Conservation (phyloP, 92 coral and sea anemone species). For the Bergia puertoricense region DNA sequence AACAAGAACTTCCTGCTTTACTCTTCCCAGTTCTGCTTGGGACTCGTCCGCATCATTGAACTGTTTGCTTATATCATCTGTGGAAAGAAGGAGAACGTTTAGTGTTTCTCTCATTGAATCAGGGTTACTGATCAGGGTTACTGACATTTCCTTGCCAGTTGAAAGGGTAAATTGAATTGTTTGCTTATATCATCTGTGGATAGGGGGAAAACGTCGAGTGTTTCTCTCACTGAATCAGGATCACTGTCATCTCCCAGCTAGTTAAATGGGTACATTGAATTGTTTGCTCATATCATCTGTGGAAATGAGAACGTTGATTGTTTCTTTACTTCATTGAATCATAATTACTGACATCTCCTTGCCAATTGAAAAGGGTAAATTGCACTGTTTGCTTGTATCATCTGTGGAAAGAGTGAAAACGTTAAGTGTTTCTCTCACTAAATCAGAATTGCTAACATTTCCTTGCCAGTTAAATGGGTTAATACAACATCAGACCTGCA, state of each 20-base stretch:
- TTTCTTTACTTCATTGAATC: neutral
- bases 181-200: slow-evolving; percentile 89
- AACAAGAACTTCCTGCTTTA: slow-evolving; percentile 90
- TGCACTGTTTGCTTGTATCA: slow-evolving; percentile 96
- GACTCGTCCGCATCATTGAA: slow-evolving; percentile 97
- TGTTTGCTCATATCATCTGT: slow-evolving; percentile 95
- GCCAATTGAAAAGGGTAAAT: neutral
- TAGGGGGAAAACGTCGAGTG: no score
- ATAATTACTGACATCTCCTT: neutral
- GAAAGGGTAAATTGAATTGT: slow-evolving; percentile 66
- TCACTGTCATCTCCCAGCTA: no score
- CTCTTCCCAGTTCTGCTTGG: slow-evolving; percentile 89
- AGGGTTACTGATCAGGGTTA: neutral
- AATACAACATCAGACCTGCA: neutral
- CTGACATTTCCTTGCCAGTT: neutral
- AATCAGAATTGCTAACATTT: neutral
- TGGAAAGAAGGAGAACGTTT: neutral
- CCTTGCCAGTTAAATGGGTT: no score
- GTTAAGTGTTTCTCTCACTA: no score
- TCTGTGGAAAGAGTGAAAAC: slow-evolving; percentile 41
- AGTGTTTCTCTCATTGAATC: neutral
- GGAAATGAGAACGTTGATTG: neutral
- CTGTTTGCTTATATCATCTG: slow-evolving; percentile 97
- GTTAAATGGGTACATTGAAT: slow-evolving; percentile 58
- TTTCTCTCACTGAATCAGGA: no score